These are phyloP conservation scores for Volucella inanis DNA, from an alignment of 2,888 invertebrate species.

Conservation along the genomic window DNA sequence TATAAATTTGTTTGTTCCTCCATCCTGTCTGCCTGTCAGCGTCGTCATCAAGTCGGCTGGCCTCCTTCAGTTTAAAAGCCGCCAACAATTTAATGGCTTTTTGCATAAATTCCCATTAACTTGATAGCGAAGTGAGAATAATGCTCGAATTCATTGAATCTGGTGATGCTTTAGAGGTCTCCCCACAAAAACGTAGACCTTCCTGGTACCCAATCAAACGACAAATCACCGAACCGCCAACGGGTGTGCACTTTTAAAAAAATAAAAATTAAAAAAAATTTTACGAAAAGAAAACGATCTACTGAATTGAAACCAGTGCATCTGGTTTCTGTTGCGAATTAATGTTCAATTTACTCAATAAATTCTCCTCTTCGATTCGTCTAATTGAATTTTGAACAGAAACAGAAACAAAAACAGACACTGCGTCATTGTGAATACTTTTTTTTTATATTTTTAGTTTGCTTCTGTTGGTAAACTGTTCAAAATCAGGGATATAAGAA, in stretches of 20 bases:
- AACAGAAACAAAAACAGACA: neutral
- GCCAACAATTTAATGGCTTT: conserved; percentile 36
- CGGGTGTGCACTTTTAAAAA: conserved; percentile 18
- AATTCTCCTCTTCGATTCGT: conserved; percentile 33
- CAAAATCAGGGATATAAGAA: neutral
- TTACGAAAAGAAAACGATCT: neutral
- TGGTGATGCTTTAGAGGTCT: neutral
- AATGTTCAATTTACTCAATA: conserved; percentile 32
- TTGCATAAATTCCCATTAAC: conserved; percentile 48
- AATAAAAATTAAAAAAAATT: neutral
- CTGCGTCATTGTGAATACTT: conserved; percentile 18
- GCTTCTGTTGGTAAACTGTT: neutral
- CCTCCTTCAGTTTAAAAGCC: neutral
- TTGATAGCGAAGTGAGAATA: conserved; percentile 36
- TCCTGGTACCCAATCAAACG: neutral
- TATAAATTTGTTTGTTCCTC: too few relatives aligned
- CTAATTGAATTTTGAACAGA: conserved; percentile 23
- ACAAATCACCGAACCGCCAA: conserved; percentile 1
- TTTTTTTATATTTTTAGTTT: neutral
- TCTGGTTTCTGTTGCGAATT: conserved; percentile 49
- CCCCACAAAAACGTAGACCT: conserved; percentile 12
- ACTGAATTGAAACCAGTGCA: conserved; percentile 25
- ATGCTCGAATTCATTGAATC: conserved; percentile 35
- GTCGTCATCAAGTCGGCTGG: too few relatives aligned
- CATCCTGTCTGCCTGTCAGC: too few relatives aligned